Percentiles rank a stretch among this genome's conserved stretches.
phyloP scores from a whole-genome alignment of 2,797 vertebrate genomes.

The Sebastes nivosus region DNA sequence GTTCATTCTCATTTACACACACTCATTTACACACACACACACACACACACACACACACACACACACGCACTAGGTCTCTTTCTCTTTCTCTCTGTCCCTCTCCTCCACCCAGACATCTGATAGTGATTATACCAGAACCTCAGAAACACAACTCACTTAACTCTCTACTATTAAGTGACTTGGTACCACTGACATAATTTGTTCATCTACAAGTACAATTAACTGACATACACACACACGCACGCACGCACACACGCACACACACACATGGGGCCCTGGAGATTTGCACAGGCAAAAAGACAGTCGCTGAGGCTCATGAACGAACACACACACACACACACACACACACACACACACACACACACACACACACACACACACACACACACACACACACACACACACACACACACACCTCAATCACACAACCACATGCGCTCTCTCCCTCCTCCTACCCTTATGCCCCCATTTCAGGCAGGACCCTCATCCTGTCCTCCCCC shows the following conservation, averaged over 20 bases:
- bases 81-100: slow-evolving; percentile 16
- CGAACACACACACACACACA: not conserved
- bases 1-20: not conserved
- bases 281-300: slow-evolving; percentile 16
- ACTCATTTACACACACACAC: not conserved
- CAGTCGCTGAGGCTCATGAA: not conserved
- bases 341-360: slow-evolving; percentile 4
- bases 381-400: not conserved
- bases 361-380: no score
- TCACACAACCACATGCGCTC: slow-evolving; percentile 20
- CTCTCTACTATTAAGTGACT: slow-evolving; percentile 64
- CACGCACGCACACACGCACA: not conserved
- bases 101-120: slow-evolving; percentile 70
- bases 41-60: slow-evolving; percentile 9
- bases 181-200: slow-evolving; percentile 66
- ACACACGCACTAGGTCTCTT: not conserved
- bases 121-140: slow-evolving; percentile 68
- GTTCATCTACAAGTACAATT: slow-evolving; percentile 56
- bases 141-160: slow-evolving; percentile 67
- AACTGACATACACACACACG: slow-evolving; percentile 12
- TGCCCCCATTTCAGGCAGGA: slow-evolving; percentile 45
- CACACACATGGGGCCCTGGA: not conserved
- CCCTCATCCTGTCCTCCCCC: slow-evolving; percentile 59
- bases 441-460: slow-evolving; percentile 27
- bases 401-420: slow-evolving; percentile 18